Evolutionary conservation across 1,140 invertebrate species (phyloP).

Genomic region (Drosophila virilis): DNA sequence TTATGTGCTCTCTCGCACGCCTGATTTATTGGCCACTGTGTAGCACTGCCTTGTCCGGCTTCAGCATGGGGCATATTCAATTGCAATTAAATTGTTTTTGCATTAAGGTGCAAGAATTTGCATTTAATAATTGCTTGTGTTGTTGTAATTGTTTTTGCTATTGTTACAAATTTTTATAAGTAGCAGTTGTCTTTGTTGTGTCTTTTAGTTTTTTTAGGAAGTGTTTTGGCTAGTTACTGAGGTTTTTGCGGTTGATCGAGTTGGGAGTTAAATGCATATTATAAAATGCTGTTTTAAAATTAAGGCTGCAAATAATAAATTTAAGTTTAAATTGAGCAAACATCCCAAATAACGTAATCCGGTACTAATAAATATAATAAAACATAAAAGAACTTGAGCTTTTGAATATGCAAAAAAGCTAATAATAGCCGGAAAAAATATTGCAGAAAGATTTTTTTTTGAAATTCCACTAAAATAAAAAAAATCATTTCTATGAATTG

Average conservation of each 20-base stretch:
- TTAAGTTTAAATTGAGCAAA: background rate
- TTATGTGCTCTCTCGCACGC: slow-evolving; percentile 39
- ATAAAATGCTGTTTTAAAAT: background rate
- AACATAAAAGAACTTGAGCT: too few relatives aligned
- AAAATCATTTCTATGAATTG: too few relatives aligned
- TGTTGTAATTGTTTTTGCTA: slow-evolving; percentile 44
- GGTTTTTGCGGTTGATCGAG: slow-evolving; percentile 30
- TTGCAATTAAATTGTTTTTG: slow-evolving; percentile 62
- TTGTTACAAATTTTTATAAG: slow-evolving; percentile 44
- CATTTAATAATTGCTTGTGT: slow-evolving; percentile 62
- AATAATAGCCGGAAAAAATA: too few relatives aligned
- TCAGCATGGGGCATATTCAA: slow-evolving; percentile 42
- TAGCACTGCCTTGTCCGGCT: background rate
- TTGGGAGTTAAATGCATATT: background rate
- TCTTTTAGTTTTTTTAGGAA: slow-evolving; percentile 7
- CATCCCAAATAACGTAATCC: background rate
- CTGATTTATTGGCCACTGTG: slow-evolving; percentile 48
- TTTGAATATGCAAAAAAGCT: too few relatives aligned
- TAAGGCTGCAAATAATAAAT: background rate
- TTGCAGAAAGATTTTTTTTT: too few relatives aligned
- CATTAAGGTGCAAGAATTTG: slow-evolving; percentile 65
- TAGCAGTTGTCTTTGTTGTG: slow-evolving; percentile 22
- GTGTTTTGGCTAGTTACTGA: slow-evolving; percentile 45
- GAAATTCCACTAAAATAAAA: too few relatives aligned
- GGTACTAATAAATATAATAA: background rate